phyloP scores from a whole-genome alignment of 2,797 vertebrate species.

The Acridotheres tristis region DNA sequence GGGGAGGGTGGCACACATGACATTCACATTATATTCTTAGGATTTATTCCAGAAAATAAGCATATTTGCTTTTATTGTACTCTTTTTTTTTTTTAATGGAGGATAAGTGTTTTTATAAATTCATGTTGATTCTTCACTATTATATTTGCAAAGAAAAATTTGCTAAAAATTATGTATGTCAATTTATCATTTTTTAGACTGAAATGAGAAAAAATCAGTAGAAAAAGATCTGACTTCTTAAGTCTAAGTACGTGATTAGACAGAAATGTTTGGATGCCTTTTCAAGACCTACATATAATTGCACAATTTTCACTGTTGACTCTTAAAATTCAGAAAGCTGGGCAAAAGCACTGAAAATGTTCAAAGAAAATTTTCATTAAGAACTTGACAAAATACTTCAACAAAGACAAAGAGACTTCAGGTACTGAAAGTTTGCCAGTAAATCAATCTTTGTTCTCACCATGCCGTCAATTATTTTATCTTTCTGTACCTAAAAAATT shows the following conservation, averaged over 20 bases:
- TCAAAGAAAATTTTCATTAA: background rate
- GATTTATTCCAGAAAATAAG: background rate
- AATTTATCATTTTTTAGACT: background rate
- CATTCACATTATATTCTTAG: background rate
- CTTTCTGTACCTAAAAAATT: background rate
- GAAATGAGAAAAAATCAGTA: background rate
- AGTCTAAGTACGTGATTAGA: background rate
- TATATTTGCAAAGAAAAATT: background rate
- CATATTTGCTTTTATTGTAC: background rate
- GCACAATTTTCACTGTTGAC: background rate
- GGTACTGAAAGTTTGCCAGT: background rate
- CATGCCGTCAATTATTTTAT: background rate
- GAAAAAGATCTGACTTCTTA: background rate
- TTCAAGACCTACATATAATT: background rate
- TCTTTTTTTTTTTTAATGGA: background rate
- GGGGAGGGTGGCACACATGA: background rate
- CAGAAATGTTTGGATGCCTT: background rate
- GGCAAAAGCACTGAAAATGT: background rate
- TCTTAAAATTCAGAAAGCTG: background rate
- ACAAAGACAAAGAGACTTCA: background rate
- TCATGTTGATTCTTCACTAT: background rate
- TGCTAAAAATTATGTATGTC: background rate
- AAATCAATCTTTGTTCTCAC: background rate
- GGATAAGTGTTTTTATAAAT: background rate
- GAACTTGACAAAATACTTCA: background rate